phyloP scores from a whole-genome alignment of 1,140 invertebrate genomes.

The Brachystomella parvula region DNA sequence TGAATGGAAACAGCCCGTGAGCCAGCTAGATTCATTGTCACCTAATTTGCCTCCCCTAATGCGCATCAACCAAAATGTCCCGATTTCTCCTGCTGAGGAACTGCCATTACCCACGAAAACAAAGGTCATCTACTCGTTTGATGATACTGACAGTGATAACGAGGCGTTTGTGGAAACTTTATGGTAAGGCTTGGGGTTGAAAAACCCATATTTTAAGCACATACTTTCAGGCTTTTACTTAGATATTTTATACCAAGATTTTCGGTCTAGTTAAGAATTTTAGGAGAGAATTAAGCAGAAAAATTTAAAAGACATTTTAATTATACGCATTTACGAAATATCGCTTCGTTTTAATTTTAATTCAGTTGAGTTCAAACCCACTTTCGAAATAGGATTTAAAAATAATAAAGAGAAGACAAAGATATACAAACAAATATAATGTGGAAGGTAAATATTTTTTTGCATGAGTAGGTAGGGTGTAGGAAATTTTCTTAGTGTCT shows the following conservation, averaged over 20 bases:
- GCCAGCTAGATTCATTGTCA: neutral
- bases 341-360: neutral
- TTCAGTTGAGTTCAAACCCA: neutral
- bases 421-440: neutral
- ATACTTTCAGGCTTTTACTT: neutral
- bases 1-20: neutral
- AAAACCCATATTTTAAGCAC: too few relatives aligned
- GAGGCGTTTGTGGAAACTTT: conserved; percentile 3
- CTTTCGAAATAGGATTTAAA: neutral
- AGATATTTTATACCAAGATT: neutral
- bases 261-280: neutral
- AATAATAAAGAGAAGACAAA: neutral
- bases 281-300: neutral
- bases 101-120: neutral
- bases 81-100: neutral
- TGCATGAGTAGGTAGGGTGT: too few relatives aligned
- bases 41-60: neutral
- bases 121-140: neutral
- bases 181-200: too few relatives aligned
- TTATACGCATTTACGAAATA: neutral
- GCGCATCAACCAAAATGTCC: neutral
- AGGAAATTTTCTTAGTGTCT: too few relatives aligned
- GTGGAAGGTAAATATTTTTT: neutral
- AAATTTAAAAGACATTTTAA: neutral
- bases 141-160: conserved; percentile 9